Evolutionary conservation across 2,888 invertebrate genomes (phyloP), one percentile per base, ranked within the genome.

Genomic region (Chydorus sphaericus): DNA sequence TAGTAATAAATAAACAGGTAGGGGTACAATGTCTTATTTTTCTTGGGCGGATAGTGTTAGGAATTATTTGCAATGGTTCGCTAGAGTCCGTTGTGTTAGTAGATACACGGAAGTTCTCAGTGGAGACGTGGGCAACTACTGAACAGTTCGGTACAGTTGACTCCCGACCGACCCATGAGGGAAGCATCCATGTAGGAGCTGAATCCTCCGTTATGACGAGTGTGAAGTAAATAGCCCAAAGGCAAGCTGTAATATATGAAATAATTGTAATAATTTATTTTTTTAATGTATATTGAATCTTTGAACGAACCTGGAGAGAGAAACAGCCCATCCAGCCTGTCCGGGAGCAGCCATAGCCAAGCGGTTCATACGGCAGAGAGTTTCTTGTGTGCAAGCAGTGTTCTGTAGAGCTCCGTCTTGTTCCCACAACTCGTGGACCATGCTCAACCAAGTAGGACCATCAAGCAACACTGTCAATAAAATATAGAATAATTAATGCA

Each of bases 371-470:
- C 54, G 29, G 48, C 57, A 57, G n/a, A 57, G 44, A 11, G 57
- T 55, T 20, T 57, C 29, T 37, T 55, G 53, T 14, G 57, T 51
- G 29, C 57, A 57, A 0, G 48, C 36, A 5, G 54, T 31, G 37
- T 55, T 30, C 7, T 48, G 48, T 16, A 48, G 48, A 8, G 36
- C 54, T 7, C 33, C 57, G 14, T 57, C 57, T 28, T 54, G 54
- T 29, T 57, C 48, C 57, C 57, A 57, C 20, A 57, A 20, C 31
- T 57, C 57, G 28, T 57, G 54, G 36, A 57, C 38, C 48, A 57
- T 29, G 33, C 54, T 55, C 16, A 57, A 28, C 57, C 57, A 57
- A 18, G 57, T 48, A 2, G 57, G 54, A 10, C 54, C 57, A 30
- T 57, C 57, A 33, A 57, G 16, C 11, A 28, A 23, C 18, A 57